Conservation (phyloP, 2,113 vertebrate species). For the Okapia johnstoni region DNA sequence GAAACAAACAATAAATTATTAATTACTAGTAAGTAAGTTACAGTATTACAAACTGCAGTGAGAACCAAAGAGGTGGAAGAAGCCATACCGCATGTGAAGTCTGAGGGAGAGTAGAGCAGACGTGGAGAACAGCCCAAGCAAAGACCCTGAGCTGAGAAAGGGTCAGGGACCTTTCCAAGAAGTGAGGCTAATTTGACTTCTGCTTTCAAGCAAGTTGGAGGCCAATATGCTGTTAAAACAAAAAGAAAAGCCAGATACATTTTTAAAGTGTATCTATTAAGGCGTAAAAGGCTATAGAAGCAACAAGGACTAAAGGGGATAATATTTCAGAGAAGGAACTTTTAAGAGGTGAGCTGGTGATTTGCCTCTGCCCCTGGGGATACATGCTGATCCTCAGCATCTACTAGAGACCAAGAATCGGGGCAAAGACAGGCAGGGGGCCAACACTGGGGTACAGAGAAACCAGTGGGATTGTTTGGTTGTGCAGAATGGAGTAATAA, state of each 20-base stretch:
- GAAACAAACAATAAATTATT: background rate
- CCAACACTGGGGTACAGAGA: background rate
- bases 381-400: background rate
- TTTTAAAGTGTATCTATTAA: background rate
- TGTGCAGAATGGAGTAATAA: background rate
- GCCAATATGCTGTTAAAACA: background rate
- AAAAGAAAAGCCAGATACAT: background rate
- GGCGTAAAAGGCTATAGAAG: background rate
- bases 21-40: background rate
- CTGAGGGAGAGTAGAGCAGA: background rate
- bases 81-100: background rate
- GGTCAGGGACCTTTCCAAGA: background rate
- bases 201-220: background rate
- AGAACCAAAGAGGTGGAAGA: background rate
- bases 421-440: background rate
- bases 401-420: background rate
- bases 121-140: background rate
- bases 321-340: background rate
- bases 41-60: background rate
- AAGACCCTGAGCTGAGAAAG: background rate
- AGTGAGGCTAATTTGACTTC: background rate
- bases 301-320: background rate
- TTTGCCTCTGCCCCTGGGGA: background rate
- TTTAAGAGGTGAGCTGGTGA: background rate
- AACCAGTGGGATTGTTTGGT: background rate